A percentile compares a stretch with the other conserved stretches of the same genome.
These are phyloP conservation scores for Cirrhinus molitorella DNA, from an alignment of 2,797 vertebrate species.

Conservation along the genomic window DNA sequence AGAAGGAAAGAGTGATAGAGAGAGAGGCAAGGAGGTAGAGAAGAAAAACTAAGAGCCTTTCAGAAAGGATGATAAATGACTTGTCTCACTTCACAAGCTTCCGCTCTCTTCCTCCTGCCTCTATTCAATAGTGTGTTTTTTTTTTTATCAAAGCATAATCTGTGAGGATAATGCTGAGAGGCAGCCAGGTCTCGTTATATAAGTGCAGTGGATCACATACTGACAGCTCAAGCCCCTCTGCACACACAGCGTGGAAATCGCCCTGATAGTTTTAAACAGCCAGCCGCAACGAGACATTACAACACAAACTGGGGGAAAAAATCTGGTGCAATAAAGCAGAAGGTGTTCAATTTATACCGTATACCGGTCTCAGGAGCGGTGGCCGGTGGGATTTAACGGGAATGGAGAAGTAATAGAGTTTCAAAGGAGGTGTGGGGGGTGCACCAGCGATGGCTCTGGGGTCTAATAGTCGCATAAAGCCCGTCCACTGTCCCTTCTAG, in stretches of 20 bases:
- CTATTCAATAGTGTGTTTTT: constrained; percentile 56
- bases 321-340: constrained; percentile 63
- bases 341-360: constrained; percentile 62
- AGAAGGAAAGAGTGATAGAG: constrained; percentile 51
- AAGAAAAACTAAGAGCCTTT: constrained; percentile 34
- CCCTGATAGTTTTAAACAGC: constrained; percentile 60
- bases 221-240: constrained; percentile 59
- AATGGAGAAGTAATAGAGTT: constrained; percentile 57
- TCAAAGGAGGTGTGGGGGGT: constrained; percentile 61
- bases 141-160: constrained; percentile 61
- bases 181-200: constrained; percentile 63
- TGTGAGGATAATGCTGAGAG: constrained; percentile 59
- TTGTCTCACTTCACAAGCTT: constrained; percentile 56
- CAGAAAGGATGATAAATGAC: constrained; percentile 61
- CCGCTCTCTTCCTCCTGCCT: constrained; percentile 48
- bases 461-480: constrained; percentile 59
- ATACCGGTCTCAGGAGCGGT: constrained; percentile 39
- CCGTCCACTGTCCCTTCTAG: constrained; percentile 56
- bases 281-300: constrained; percentile 44
- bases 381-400: constrained; percentile 59
- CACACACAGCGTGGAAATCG: constrained; percentile 60
- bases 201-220: constrained; percentile 56
- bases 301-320: constrained; percentile 35
- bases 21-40: constrained; percentile 28
- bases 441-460: constrained; percentile 59